Evolutionary conservation across 2,888 invertebrate genomes (phyloP).

Genomic region (Callyntrura guangdongensis): DNA sequence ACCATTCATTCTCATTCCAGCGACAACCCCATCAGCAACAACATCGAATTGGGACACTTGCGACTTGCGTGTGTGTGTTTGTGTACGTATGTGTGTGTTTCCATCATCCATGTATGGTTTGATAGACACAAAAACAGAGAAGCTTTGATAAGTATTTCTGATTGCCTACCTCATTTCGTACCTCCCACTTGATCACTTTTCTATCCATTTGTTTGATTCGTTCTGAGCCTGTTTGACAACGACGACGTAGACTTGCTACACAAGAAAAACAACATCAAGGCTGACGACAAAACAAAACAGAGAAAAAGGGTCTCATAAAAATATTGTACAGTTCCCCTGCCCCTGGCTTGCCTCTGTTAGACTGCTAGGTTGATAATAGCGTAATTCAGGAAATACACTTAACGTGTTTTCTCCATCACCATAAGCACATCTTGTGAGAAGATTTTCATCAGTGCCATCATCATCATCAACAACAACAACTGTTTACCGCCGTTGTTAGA

Average conservation of each 20-base stretch:
- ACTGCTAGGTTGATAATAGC: not conserved
- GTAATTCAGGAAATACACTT: constrained; percentile 26
- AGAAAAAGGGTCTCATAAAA: constrained; percentile 33
- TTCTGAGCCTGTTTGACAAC: constrained; percentile 19
- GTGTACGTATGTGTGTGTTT: not conserved
- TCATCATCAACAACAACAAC: not conserved
- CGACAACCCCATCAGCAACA: not conserved
- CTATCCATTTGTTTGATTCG: constrained; percentile 32
- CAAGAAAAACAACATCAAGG: not conserved
- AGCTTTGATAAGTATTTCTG: not conserved
- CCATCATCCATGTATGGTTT: not conserved
- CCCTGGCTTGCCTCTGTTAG: constrained; percentile 14
- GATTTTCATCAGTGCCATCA: constrained; percentile 46
- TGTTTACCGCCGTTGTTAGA: constrained; percentile 27
- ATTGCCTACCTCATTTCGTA: not conserved
- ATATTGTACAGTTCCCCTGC: constrained; percentile 33
- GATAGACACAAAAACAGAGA: not conserved
- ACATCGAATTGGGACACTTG: no score
- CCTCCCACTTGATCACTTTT: constrained; percentile 49
- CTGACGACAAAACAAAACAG: not conserved
- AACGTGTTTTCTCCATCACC: constrained; percentile 36
- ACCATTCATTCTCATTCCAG: constrained; percentile 10
- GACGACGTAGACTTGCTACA: not conserved
- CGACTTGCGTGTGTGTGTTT: not conserved
- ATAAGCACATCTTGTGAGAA: constrained; percentile 42